Conservation (phyloP, 2,888 invertebrate genomes). For the Podotricha telesiphe region DNA sequence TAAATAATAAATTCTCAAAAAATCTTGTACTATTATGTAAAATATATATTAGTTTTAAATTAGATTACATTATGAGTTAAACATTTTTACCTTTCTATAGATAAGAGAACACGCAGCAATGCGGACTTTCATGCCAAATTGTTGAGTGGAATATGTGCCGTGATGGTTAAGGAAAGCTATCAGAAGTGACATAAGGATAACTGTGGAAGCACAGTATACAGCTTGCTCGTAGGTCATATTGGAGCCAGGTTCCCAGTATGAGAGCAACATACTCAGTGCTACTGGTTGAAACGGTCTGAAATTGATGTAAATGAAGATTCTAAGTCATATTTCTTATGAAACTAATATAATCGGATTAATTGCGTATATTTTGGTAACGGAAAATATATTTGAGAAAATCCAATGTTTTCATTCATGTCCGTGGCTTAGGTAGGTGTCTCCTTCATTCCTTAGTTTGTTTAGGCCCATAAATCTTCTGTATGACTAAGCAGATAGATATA, state of each 20-base stretch:
- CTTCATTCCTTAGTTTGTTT: no score
- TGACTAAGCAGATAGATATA: no score
- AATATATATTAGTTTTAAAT: neutral
- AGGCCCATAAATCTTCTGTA: no score
- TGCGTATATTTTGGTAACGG: no score
- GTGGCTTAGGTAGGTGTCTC: no score
- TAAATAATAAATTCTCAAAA: neutral
- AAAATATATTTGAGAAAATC: no score
- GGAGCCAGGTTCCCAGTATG: conserved; percentile 85
- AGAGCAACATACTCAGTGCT: conserved; percentile 85
- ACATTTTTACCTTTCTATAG: conserved; percentile 89
- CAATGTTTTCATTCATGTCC: no score
- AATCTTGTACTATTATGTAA: neutral
- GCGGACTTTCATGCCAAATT: conserved; percentile 91
- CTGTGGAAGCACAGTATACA: conserved; percentile 84
- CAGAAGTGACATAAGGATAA: conserved; percentile 81
- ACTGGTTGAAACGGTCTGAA: conserved; percentile 86
- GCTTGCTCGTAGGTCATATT: conserved; percentile 82
- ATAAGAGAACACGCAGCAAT: conserved; percentile 92
- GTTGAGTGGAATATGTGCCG: conserved; percentile 86
- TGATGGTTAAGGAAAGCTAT: conserved; percentile 86
- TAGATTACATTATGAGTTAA: neutral
- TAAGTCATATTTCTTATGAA: no score
- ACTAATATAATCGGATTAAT: no score
- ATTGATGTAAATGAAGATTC: conserved; percentile 44